Conservation (phyloP, 2,888 invertebrate species). For the Heliconius ismenius region DNA sequence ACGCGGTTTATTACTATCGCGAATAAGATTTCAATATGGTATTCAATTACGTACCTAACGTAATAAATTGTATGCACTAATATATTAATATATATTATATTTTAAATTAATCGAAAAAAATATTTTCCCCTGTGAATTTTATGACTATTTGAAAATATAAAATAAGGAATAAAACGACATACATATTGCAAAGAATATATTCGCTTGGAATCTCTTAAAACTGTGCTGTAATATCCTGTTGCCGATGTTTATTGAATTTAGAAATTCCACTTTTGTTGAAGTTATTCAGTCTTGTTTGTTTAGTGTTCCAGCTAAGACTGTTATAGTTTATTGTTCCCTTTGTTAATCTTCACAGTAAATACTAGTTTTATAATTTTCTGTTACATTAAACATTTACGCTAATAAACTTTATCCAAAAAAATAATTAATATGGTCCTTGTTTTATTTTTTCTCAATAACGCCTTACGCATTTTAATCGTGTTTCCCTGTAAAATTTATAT, state of each 20-base stretch:
- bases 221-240: constrained; percentile 39
- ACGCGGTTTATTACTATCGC: constrained; percentile 15
- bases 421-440: neutral
- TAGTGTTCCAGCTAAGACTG: constrained; percentile 27
- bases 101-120: too few species aligned
- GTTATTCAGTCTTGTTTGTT: constrained; percentile 30
- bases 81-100: neutral
- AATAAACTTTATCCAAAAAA: neutral
- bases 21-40: constrained; percentile 3
- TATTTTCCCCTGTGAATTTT: too few species aligned
- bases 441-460: neutral
- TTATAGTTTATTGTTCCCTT: constrained; percentile 39
- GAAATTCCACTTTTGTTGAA: constrained; percentile 36
- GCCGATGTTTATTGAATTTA: constrained; percentile 37
- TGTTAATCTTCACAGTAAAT: constrained; percentile 33
- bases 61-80: neutral
- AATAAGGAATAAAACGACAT: too few species aligned
- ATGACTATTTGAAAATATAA: too few species aligned
- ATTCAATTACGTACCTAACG: neutral
- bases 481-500: constrained; percentile 9
- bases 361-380: constrained; percentile 8
- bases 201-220: constrained; percentile 5
- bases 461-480: neutral
- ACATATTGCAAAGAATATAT: neutral
- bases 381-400: neutral